Percentiles rank a stretch among this genome's conserved stretches.
Conservation (phyloP, 1,140 invertebrate genomes). For the Ips nitidus region DNA sequence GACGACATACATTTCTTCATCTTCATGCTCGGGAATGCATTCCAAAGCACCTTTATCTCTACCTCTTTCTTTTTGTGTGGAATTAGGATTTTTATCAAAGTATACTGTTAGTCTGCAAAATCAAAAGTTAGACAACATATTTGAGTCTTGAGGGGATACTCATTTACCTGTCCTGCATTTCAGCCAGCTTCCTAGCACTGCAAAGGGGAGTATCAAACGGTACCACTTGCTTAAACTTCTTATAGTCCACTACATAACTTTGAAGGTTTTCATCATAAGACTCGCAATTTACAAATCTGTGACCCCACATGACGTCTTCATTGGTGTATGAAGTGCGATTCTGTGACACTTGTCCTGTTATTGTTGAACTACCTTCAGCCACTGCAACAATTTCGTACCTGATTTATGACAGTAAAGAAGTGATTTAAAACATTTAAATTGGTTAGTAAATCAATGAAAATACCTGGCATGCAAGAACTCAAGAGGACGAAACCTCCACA, state of each 20-base stretch:
- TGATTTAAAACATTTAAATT: too few species aligned
- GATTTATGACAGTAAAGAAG: conserved; percentile 50
- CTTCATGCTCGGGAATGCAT: conserved; percentile 14
- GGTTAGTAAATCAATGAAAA: too few species aligned
- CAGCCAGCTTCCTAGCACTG: conserved; percentile 62
- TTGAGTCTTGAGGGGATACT: neutral
- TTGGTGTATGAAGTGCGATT: conserved; percentile 79
- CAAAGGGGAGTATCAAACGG: conserved; percentile 92
- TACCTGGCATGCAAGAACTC: conserved; percentile 50
- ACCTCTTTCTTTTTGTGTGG: neutral
- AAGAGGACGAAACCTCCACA: conserved; percentile 56
- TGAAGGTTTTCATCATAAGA: conserved; percentile 37
- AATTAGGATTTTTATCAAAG: conserved; percentile 11
- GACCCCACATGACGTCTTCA: conserved; percentile 83
- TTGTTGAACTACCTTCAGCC: conserved; percentile 78
- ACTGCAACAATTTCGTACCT: conserved; percentile 87
- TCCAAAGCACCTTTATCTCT: conserved; percentile 1
- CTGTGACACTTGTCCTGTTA: conserved; percentile 74
- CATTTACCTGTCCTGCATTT: conserved; percentile 27
- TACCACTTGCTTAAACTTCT: conserved; percentile 87
- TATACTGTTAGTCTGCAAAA: conserved; percentile 11
- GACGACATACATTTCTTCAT: conserved; percentile 6
- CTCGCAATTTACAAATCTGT: conserved; percentile 64
- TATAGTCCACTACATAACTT: conserved; percentile 51
- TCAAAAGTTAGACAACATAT: neutral